Evolutionary conservation across 2,888 invertebrate species (phyloP), one percentile per base, ranked within the genome.

Genomic region (Tricholauxania praeusta): DNA sequence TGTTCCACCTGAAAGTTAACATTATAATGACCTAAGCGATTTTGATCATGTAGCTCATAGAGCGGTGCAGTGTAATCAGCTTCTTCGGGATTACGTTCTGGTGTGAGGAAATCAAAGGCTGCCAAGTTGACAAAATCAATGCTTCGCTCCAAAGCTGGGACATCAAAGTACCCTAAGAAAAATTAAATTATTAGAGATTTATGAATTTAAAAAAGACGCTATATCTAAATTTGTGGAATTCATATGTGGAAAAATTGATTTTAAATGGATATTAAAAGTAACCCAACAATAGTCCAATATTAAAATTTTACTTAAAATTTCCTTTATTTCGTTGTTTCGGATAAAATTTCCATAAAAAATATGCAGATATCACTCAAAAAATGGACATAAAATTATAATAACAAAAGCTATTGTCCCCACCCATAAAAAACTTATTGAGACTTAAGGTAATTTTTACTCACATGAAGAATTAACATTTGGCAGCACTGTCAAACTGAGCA

Each of bases 111-210:
- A 86, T 97, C 96, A 80, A 92, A 96, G 0, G 94, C 90, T 82
- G 92, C 90, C 65, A 96, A 83, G 80, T 94, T 94, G 28, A 96
- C 91, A 75, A 92, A 91, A 82, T 96, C 96, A 66, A 96, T 88
- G 80, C 93, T 89, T 77, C 92, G 91, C 53, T 92, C 90, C 74
- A 96, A 87, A 14, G 91, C 89, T 3, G 92, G 91, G 0, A 93
- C 91, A 83, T 96, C 94, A 84, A 90, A 94, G 86, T 94, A 95
- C 74, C 93, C 94, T 94, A 80, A 1, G 62, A 68, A 19, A 19
- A 71, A 66, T 55, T 62, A 14, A 12, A 19, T 48, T 15, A 4
- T 51, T n/a, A 51, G 5, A 51, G 52, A n/a, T 51, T 5, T 2
- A 47, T 32, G 72, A 15, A 10, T 55, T 32, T 7, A 51, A 51